phyloP scores from a whole-genome alignment of 2,113 vertebrate species.

The Hyla sarda region DNA sequence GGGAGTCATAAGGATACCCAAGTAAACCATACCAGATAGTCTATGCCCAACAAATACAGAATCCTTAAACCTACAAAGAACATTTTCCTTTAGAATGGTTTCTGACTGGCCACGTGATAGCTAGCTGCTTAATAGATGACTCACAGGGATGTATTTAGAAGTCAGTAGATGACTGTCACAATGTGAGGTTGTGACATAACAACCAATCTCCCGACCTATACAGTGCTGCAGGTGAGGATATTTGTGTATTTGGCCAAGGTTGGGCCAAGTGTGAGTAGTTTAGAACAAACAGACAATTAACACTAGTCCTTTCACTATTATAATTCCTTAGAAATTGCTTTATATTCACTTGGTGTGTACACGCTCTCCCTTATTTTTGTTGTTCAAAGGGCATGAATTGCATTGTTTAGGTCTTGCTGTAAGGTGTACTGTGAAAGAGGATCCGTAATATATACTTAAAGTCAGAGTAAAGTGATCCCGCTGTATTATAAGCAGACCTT shows the following conservation, averaged over 20 bases:
- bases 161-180: not conserved
- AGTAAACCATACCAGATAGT: too few relatives aligned
- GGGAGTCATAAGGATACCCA: too few relatives aligned
- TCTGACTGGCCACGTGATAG: not conserved
- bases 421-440: conserved; percentile 35
- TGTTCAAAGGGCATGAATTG: conserved; percentile 20
- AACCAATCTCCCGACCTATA: not conserved
- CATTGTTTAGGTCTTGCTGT: conserved; percentile 34
- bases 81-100: not conserved
- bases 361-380: not conserved
- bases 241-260: not conserved
- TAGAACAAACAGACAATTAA: not conserved
- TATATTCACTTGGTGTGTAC: not conserved
- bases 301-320: not conserved
- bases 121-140: not conserved
- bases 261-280: not conserved
- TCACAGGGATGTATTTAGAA: not conserved
- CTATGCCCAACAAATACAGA: too few relatives aligned
- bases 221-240: not conserved
- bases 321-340: not conserved
- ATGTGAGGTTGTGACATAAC: not conserved
- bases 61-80: not conserved
- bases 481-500: conserved; percentile 43
- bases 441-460: conserved; percentile 26
- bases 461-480: conserved; percentile 41